Base-by-base conservation (phyloP, 1,140 invertebrate species). In the Drosophila mayri region DNA sequence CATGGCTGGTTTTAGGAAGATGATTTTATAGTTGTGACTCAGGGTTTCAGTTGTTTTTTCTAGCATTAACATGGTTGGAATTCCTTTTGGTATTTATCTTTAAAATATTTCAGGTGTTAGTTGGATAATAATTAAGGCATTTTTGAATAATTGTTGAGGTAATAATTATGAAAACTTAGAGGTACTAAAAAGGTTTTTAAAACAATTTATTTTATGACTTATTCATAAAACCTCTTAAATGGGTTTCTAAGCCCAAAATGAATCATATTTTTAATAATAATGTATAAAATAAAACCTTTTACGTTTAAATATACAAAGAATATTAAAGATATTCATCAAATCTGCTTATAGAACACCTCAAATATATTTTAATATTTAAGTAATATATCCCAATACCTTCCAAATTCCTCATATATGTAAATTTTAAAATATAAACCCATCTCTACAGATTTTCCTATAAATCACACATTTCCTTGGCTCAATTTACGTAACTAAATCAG, bases 81-180 rank as follows among this genome's bases (percentile, higher is more conserved):
- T 63, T 30, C 9, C 11, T 63, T 22, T 30, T 2, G 5, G 10
- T n/a, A 7, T 12, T 25, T 2, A n/a, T 18, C 1, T 14, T n/a
- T 18, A 18, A 59, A 41, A 41, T 40, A 64, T 20, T 60, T 25
- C 28, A 64, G 54, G 62, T 60, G 54, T 20, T 32, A 43, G n/a
- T 60, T 64, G 38, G 11, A 6, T 64, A 64, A 22, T 38, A 59
- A 60, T 37, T 12, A 41, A 12, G 10, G 9, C 7, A 30, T 41
- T 60, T 60, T 32, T 60, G 28, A 2, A 59, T 63, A 63, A 55
- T 18, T 54, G 25, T 8, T 6, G 18, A 7, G 11, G 1, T 35
- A 35, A 14, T 18, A 14, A 20, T 32, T n/a, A 18, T 1, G 11
- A 20, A 14, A 14, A 20, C 5, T 54, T 8, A 16, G n/a, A n/a